Base-by-base conservation (phyloP, 2,888 invertebrate genomes). In the Agonopterix heracliana region DNA sequence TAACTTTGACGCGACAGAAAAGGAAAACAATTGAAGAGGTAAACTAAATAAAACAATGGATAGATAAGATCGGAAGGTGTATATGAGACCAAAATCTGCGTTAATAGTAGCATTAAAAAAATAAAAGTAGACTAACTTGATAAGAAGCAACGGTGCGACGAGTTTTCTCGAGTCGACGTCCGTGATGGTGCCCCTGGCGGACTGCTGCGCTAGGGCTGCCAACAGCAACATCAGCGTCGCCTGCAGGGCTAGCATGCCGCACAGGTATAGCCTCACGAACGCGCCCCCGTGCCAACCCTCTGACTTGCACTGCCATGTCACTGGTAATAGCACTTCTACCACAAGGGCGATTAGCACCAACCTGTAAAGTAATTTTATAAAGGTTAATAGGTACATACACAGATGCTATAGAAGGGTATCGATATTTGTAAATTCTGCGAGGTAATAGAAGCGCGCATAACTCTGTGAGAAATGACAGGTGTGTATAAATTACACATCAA, bases 131-230 rank as follows among this genome's bases (percentile, higher is more conserved):
- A 78, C 89, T 85, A 64, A 93, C 93, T 94, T 94, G 63, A 93
- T 68, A 59, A 94, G 91, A 17, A 96, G 81, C 46, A 95, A 83
- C 34, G 92, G 92, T 7, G 94, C 90, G 9, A 96, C 94, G 63
- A 90, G 89, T 64, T 91, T 90, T 59, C 96, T 88, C 5, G 93
- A 91, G 48, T 91, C 90, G 26, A 92, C 91, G 60, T 95, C 93
- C 53, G 93, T 93, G 61, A 96, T 95, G 53, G 94, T 93, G 34
- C 97, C 97, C 62, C 92, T 90, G 9, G 93, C 92, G 57, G 94
- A 94, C 61, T 93, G 91, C 71, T 92, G 92, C 36, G 93, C 92
- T 57, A 94, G 85, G 26, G 90, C 90, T 42, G 92, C 89, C 54
- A 93, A 80, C 36, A 93, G 84, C 57, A 94, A 71, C 69, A 93